Evolutionary conservation across 2,113 vertebrate genomes (phyloP).

Genomic region (Heterocephalus glaber): DNA sequence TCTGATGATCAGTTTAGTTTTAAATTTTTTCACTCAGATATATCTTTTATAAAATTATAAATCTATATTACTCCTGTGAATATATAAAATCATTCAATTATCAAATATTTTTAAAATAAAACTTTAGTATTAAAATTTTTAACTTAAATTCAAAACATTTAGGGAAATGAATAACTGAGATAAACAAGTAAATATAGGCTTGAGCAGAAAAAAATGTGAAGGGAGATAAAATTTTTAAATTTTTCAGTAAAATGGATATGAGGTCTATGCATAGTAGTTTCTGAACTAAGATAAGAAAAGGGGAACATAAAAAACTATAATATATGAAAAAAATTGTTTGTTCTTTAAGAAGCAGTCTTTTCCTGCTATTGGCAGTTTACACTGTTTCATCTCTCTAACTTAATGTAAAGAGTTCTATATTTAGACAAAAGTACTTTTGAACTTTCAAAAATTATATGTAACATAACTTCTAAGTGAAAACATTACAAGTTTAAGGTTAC

Average conservation of each 20-base stretch:
- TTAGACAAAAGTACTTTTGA: not conserved
- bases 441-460: not conserved
- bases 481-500: not conserved
- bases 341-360: not conserved
- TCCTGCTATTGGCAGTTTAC: not conserved
- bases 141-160: not conserved
- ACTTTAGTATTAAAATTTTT: not conserved
- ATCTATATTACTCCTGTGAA: not conserved
- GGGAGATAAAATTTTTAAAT: not conserved
- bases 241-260: not conserved
- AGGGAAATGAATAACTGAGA: not conserved
- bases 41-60: not conserved
- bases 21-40: not conserved
- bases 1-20: not conserved
- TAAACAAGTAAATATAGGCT: not conserved
- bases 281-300: not conserved
- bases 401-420: not conserved
- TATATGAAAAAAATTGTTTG: not conserved
- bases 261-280: not conserved
- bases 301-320: not conserved
- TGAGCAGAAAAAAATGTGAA: not conserved
- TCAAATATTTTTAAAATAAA: not conserved
- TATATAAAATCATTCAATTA: not conserved
- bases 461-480: not conserved
- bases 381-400: not conserved